Evolutionary conservation across 2,888 invertebrate species (phyloP), one percentile per base, ranked within the genome.

Genomic region (Euplexia lucipara): DNA sequence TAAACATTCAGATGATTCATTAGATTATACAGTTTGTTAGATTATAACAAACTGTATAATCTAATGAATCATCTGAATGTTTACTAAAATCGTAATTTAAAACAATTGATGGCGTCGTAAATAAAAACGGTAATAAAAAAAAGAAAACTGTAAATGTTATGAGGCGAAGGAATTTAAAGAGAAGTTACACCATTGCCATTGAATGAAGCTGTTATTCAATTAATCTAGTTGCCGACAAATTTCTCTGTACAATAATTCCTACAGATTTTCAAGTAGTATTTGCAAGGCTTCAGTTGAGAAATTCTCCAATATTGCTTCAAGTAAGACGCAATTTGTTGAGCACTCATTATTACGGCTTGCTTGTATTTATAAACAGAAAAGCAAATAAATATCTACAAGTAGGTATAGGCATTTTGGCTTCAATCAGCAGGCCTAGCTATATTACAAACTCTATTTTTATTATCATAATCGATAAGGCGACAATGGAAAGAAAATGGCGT

Each of bases 1-100:
- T 45, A 65, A 52, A 74, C 20, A 34, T 52, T 22, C 32, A 6
- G n/a, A 12, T 12, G 41, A 48, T 60, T n/a, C 20, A 69, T n/a
- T n/a, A n/a, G n/a, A n/a, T n/a, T n/a, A n/a, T n/a, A n/a, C n/a
- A n/a, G n/a, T n/a, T n/a, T n/a, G n/a, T n/a, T n/a, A n/a, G n/a
- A n/a, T n/a, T n/a, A n/a, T n/a, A 78, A 61, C 52, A 51, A 34
- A 37, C 7, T 16, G 32, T 30, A 60, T 44, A 14, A 32, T 44
- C n/a, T 6, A 18, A 80, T 78, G 41, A 73, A 68, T 80, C 74
- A 68, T 39, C 16, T 32, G 2, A 37, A 47, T 53, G 68, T 77
- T 60, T 72, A 48, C 54, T 22, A 8, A 53, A 68, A 39, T 35
- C 52, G 41, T 76, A 44, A 72, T 70, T 81, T 78, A 45, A 69